Base-by-base conservation (phyloP, 2,113 vertebrate genomes). In the Andinoacara biseriatus region DNA sequence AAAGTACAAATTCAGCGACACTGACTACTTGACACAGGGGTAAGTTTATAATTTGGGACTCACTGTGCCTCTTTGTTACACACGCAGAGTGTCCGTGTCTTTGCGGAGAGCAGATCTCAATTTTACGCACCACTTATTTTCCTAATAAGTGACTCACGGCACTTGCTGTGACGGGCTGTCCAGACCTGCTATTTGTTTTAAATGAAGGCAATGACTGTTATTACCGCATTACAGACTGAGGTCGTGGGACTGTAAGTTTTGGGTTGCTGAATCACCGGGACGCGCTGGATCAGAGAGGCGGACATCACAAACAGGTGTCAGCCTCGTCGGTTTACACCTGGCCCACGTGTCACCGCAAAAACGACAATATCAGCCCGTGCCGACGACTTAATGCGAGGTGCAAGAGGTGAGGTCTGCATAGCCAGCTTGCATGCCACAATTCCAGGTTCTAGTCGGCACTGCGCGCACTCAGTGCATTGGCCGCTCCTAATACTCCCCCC, bases 301-400 rank as follows among this genome's bases (percentile, higher is more conserved):
- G 85, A 76, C 82, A 46, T 40, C 33, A 18, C 76, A 78, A 87
- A 90, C 93, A 94, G 93, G 91, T 93, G 93, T 91, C 90, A 90
- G 52, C 81, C 80, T 87, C 77, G 67, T 54, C 67, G 78, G 72
- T 80, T 90, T 85, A 87, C 89, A 82, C 40, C 75, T 76, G 61
- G 58, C 76, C 57, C 43, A 72, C 38, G 22, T 78, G 76, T 56
- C 67, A 13, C 40, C 15, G 54, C 20, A 43, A 31, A 54, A 58
- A 18, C 4, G 24, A 52, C 15, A 80, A 74, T 84, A 56, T 72
- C 77, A 60, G 38, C 33, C 59, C 18, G 59, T 17, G n/a, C 56
- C 17, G 75, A 78, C 60, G 69, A 67, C 85, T 87, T 89, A 81
- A 87, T 84, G 81, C 26, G 31, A 77, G 76, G 77, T 84, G 75